Conservation (phyloP, 1,140 invertebrate species). For the Odontomachus brunneus region DNA sequence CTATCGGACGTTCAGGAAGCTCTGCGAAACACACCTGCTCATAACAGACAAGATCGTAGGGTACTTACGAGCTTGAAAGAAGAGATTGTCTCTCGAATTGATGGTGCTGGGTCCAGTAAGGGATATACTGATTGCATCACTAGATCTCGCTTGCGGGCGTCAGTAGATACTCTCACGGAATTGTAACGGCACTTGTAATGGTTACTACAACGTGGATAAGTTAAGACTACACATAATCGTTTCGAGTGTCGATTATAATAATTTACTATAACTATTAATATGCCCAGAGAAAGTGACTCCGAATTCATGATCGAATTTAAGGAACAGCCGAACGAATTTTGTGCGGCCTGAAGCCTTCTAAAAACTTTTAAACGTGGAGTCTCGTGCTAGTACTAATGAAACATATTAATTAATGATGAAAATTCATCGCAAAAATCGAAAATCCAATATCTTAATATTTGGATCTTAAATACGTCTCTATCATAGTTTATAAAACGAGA, state of each 20-base stretch:
- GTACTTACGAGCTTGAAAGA: slow-evolving; percentile 89
- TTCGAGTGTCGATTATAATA: neutral
- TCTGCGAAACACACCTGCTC: slow-evolving; percentile 87
- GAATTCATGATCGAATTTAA: neutral
- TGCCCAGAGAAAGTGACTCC: neutral
- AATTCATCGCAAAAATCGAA: neutral
- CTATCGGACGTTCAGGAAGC: slow-evolving; percentile 90
- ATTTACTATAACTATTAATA: neutral
- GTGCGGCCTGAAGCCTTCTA: neutral
- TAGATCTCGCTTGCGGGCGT: slow-evolving; percentile 80
- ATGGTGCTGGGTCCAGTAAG: slow-evolving; percentile 80
- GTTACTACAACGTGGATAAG: slow-evolving; percentile 23
- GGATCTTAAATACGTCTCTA: slow-evolving; percentile 1
- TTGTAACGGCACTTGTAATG: slow-evolving; percentile 73
- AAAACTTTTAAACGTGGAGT: neutral
- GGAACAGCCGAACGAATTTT: slow-evolving; percentile 6
- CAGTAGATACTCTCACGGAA: slow-evolving; percentile 85
- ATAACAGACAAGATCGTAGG: slow-evolving; percentile 89
- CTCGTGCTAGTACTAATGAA: neutral
- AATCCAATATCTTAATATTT: neutral
- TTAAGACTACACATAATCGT: slow-evolving; percentile 4
- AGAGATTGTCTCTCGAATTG: slow-evolving; percentile 86
- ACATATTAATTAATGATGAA: neutral
- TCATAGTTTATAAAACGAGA: no score
- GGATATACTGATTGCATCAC: slow-evolving; percentile 53